Evolutionary conservation across 2,113 vertebrate genomes (phyloP).

Genomic region (Syngnathus floridae): DNA sequence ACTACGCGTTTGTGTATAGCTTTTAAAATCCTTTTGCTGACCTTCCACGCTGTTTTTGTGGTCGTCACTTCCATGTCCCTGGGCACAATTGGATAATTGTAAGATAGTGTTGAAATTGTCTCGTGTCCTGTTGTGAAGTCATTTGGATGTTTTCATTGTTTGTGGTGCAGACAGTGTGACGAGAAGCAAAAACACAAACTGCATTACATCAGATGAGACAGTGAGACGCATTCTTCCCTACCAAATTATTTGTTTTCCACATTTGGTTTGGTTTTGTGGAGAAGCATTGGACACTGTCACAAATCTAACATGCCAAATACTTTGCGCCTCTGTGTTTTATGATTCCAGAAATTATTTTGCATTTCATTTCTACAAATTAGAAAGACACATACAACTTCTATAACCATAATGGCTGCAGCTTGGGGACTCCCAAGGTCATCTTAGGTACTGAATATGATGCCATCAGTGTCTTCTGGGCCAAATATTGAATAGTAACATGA

Average conservation of each 20-base stretch:
- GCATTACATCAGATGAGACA: constrained; percentile 4
- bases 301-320: constrained; percentile 18
- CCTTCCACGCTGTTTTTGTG: not conserved
- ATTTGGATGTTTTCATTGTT: constrained; percentile 29
- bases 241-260: constrained; percentile 29
- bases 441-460: not conserved
- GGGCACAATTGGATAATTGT: not conserved
- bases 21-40: not conserved
- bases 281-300: constrained; percentile 26
- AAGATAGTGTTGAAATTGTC: constrained; percentile 13
- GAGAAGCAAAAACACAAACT: constrained; percentile 19
- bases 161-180: constrained; percentile 44
- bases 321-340: constrained; percentile 17
- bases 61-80: not conserved
- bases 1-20: not conserved
- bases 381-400: not conserved
- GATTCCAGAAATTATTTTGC: constrained; percentile 13
- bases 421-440: not conserved
- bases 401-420: too few species aligned
- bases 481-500: not conserved
- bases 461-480: not conserved
- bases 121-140: constrained; percentile 22
- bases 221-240: constrained; percentile 22
- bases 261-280: constrained; percentile 27
- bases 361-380: not conserved